A percentile compares a stretch with the other conserved stretches of the same genome.
These are phyloP conservation scores for Lampropteryx suffumata DNA, from an alignment of 2,888 invertebrate species.

Conservation along the genomic window DNA sequence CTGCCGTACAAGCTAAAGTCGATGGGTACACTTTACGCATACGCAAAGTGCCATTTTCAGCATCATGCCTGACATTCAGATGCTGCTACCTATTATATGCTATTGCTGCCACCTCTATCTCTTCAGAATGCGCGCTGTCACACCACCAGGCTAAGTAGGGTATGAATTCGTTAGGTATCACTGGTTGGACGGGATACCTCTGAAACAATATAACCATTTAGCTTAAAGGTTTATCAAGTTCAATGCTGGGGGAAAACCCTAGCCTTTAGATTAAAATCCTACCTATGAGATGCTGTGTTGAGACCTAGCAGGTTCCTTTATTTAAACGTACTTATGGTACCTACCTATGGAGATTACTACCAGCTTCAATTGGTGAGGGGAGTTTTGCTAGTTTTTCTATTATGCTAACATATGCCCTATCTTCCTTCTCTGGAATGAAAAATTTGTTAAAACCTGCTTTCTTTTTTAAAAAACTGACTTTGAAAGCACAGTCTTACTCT, in stretches of 20 bases:
- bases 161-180: conserved; percentile 64
- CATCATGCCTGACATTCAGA: conserved; percentile 60
- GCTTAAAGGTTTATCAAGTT: neutral
- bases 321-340: too few relatives aligned
- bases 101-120: conserved; percentile 63
- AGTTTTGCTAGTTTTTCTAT: too few relatives aligned
- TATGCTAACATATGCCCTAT: too few relatives aligned
- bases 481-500: too few relatives aligned
- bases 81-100: too few relatives aligned
- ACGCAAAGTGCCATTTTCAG: conserved; percentile 51
- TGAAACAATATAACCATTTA: conserved; percentile 31
- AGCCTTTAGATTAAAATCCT: neutral
- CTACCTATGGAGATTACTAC: too few relatives aligned
- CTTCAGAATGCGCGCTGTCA: conserved; percentile 43
- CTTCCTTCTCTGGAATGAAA: too few relatives aligned
- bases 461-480: too few relatives aligned
- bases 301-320: too few relatives aligned
- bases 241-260: neutral
- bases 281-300: too few relatives aligned
- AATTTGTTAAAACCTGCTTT: too few relatives aligned
- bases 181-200: conserved; percentile 60
- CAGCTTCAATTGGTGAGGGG: too few relatives aligned
- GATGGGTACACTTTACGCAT: conserved; percentile 63
- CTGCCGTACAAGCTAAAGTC: conserved; percentile 57
- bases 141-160: conserved; percentile 63